Evolutionary conservation across 35 echinoderm and acorn worm genomes (phyloP).

Genomic region (Ptychodera flava): DNA sequence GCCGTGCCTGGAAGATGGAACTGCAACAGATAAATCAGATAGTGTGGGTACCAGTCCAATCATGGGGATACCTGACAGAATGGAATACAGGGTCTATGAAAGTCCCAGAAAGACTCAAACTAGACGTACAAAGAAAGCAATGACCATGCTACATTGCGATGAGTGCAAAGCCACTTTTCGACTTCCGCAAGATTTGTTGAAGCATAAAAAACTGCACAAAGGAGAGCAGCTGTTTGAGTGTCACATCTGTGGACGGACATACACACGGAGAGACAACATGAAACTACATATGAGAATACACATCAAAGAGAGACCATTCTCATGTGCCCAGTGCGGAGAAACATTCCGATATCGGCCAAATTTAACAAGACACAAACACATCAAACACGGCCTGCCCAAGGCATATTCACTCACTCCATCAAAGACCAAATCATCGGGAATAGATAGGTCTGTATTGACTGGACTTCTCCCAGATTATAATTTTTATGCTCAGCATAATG

Average conservation of each 20-base stretch:
- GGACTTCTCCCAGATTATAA: neutral
- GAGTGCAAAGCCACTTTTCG: neutral
- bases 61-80: no score
- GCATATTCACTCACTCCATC: neutral
- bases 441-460: neutral
- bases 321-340: constrained; percentile 65
- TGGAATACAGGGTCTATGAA: neutral
- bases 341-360: constrained; percentile 54
- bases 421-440: neutral
- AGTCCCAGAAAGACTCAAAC: neutral
- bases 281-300: constrained; percentile 79
- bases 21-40: neutral
- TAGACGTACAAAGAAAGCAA: neutral
- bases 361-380: constrained; percentile 64
- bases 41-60: neutral
- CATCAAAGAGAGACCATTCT: constrained; percentile 35
- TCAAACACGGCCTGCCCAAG: neutral
- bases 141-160: neutral
- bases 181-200: neutral
- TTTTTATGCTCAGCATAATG: neutral
- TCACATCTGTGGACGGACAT: constrained; percentile 57
- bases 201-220: constrained; percentile 26
- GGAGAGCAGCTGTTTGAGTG: constrained; percentile 74
- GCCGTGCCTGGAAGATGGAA: neutral
- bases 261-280: constrained; percentile 82